Conservation (phyloP, 2,113 vertebrate genomes). For the Rhagologus leucostigma region DNA sequence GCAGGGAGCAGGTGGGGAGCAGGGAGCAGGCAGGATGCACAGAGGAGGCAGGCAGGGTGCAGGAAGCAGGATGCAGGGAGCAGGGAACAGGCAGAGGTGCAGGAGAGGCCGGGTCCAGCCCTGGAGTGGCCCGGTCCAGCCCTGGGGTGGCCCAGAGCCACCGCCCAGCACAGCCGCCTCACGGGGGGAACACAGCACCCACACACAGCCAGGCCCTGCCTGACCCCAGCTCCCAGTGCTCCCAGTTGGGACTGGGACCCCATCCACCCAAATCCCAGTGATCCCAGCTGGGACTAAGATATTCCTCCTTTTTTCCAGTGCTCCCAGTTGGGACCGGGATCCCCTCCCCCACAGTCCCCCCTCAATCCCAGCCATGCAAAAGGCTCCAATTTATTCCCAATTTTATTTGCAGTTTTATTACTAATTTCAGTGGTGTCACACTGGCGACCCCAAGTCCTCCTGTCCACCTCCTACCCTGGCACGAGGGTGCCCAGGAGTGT, state of each 20-base stretch:
- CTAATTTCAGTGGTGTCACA: background rate
- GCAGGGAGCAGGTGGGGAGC: background rate
- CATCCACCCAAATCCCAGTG: background rate
- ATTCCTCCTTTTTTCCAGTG: no score
- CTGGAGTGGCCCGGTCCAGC: background rate
- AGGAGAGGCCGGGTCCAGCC: background rate
- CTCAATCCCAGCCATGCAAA: background rate
- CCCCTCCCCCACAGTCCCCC: rapidly evolving
- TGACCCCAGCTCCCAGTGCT: background rate
- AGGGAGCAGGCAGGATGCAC: background rate
- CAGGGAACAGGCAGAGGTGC: background rate
- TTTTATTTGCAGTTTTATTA: background rate
- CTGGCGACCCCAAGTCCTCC: background rate
- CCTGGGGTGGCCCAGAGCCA: background rate
- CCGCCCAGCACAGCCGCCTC: background rate
- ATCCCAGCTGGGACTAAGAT: background rate
- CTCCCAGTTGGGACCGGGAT: background rate
- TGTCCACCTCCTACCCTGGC: background rate
- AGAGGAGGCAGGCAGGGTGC: no score
- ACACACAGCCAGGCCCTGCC: background rate
- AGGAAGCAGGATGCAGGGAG: background rate
- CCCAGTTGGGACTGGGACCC: background rate
- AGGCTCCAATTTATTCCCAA: background rate
- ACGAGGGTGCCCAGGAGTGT: background rate
- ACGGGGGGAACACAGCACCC: background rate